phyloP scores from a whole-genome alignment of 2,888 invertebrate species.

The Stenichneumon culpator region DNA sequence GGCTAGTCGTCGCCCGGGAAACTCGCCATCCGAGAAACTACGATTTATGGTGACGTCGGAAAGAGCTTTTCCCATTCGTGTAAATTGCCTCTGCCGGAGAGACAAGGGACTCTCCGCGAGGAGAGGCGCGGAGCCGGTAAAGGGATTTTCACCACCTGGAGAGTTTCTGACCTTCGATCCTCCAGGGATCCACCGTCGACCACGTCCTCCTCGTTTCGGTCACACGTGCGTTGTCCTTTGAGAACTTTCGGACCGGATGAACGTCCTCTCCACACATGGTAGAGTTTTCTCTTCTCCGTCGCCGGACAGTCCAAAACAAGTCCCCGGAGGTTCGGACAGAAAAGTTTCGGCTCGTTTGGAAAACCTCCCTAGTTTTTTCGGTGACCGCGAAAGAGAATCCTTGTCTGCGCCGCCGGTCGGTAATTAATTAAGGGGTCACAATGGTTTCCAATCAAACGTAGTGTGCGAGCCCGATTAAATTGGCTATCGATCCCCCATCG shows the following conservation, averaged over 20 bases:
- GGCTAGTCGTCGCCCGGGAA: slow-evolving; percentile 2
- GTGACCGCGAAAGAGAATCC: neutral
- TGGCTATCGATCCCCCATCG: slow-evolving; percentile 7
- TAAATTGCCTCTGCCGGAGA: slow-evolving; percentile 16
- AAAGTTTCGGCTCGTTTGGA: slow-evolving; percentile 9
- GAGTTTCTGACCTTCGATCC: slow-evolving; percentile 44
- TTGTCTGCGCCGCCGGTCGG: neutral
- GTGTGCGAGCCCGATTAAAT: slow-evolving; percentile 10
- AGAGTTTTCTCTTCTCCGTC: neutral
- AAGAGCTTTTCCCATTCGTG: slow-evolving; percentile 19
- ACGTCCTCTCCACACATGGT: neutral
- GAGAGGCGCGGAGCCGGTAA: neutral
- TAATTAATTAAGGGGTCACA: slow-evolving; percentile 18
- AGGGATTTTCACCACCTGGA: slow-evolving; percentile 8
- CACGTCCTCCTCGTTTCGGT: neutral
- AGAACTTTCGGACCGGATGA: slow-evolving; percentile 15
- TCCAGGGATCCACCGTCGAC: slow-evolving; percentile 16
- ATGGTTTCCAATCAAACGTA: slow-evolving; percentile 14
- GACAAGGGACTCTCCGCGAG: neutral
- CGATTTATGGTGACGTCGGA: slow-evolving; percentile 39
- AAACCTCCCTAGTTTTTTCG: neutral
- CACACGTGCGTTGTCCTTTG: neutral
- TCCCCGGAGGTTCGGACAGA: neutral
- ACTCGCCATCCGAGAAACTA: slow-evolving; percentile 13
- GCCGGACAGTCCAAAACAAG: slow-evolving; percentile 12